Conservation (phyloP, 1,140 invertebrate genomes). For the Ceratina australensis region DNA sequence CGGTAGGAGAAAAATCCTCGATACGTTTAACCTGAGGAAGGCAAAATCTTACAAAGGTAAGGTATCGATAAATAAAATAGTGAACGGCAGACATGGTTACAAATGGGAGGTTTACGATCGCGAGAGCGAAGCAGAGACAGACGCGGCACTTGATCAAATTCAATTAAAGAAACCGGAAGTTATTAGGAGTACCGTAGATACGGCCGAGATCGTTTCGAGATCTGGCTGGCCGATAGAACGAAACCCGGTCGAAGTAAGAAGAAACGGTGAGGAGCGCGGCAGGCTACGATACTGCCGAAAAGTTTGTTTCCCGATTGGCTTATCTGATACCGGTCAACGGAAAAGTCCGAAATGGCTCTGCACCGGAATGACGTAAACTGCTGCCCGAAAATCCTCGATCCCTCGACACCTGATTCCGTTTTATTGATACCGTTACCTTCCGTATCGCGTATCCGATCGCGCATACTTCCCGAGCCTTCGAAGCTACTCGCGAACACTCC, state of each 20-base stretch:
- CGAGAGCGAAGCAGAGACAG: not conserved
- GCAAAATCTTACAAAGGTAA: too few species aligned
- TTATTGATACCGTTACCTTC: constrained; percentile 46
- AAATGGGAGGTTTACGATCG: constrained; percentile 25
- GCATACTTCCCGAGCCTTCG: constrained; percentile 52
- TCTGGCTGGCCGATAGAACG: constrained; percentile 46
- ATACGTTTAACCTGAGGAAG: too few species aligned
- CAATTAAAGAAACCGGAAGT: constrained; percentile 64
- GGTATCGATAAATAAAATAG: not conserved
- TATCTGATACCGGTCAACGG: constrained; percentile 61
- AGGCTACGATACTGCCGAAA: constrained; percentile 62
- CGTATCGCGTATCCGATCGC: constrained; percentile 52
- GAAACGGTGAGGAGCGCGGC: constrained; percentile 26
- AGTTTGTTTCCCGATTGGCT: constrained; percentile 65
- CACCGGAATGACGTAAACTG: constrained; percentile 60
- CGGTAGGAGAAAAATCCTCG: too few species aligned
- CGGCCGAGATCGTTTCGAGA: constrained; percentile 39
- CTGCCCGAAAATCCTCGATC: constrained; percentile 62
- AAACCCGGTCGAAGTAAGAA: constrained; percentile 36
- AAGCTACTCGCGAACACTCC: constrained; percentile 45
- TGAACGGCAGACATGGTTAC: not conserved
- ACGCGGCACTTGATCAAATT: constrained; percentile 55
- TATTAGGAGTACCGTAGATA: constrained; percentile 57
- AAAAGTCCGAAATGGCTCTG: constrained; percentile 61
- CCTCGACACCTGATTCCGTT: constrained; percentile 64